Conservation (phyloP, 2,113 vertebrate species). For the Mormoops blainvillei region DNA sequence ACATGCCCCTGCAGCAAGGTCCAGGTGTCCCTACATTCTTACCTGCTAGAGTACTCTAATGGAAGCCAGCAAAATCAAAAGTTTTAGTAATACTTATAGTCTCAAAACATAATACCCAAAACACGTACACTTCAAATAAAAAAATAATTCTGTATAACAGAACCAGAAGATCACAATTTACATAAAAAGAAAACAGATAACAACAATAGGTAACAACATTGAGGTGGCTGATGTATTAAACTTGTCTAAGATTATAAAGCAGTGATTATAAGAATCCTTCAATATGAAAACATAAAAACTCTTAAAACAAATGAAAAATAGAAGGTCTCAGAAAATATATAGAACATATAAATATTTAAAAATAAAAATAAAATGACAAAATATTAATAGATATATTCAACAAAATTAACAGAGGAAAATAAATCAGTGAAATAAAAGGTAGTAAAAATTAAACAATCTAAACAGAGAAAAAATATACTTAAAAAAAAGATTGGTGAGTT, state of each 20-base stretch:
- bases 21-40: accelerated
- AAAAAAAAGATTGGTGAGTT: not conserved
- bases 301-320: not conserved
- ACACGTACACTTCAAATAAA: not conserved
- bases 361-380: not conserved
- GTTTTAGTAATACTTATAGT: not conserved
- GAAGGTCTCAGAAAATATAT: not conserved
- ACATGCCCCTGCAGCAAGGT: accelerated
- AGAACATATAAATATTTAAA: not conserved
- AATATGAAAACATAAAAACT: not conserved
- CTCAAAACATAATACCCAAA: not conserved
- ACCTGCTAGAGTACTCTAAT: not conserved
- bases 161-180: not conserved
- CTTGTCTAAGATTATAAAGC: not conserved
- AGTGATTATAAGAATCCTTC: not conserved
- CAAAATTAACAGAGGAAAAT: not conserved
- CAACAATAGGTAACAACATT: not conserved
- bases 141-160: not conserved
- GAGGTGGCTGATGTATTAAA: not conserved
- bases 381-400: not conserved
- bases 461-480: not conserved
- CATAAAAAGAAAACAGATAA: not conserved
- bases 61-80: not conserved
- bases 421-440: not conserved
- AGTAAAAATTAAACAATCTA: not conserved